phyloP scores from a whole-genome alignment of 2,113 vertebrate species.

The Sphyrna mokarran region DNA sequence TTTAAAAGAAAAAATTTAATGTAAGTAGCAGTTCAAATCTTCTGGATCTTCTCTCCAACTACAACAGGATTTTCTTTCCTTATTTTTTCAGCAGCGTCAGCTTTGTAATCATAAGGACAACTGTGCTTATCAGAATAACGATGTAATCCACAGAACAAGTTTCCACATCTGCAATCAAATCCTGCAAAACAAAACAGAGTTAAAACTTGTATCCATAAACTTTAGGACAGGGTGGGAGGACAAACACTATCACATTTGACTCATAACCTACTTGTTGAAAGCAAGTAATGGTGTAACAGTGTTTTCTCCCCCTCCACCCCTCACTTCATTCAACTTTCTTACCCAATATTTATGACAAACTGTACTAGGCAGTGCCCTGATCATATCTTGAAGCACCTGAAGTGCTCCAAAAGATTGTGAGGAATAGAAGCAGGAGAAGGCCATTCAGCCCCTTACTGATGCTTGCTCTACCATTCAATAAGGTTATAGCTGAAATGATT shows the following conservation, averaged over 20 bases:
- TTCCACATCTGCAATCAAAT: conserved; percentile 78
- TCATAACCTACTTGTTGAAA: too few relatives aligned
- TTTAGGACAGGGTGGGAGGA: conserved; percentile 23
- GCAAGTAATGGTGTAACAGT: too few relatives aligned
- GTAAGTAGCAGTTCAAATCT: conserved; percentile 69
- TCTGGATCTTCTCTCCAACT: conserved; percentile 81
- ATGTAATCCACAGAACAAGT: conserved; percentile 74
- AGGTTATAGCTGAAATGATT: not conserved
- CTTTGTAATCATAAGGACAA: conserved; percentile 84
- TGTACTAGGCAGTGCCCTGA: not conserved
- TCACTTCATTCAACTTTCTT: conserved; percentile 25
- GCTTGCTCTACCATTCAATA: not conserved
- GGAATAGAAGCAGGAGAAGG: not conserved
- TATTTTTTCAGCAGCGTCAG: conserved; percentile 81
- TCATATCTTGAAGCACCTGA: not conserved
- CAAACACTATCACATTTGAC: conserved; percentile 38
- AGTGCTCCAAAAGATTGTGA: not conserved
- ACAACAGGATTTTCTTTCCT: conserved; percentile 85
- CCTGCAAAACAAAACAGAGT: conserved; percentile 55
- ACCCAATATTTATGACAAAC: not conserved
- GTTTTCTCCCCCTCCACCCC: conserved; percentile 42
- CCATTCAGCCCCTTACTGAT: not conserved
- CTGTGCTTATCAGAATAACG: conserved; percentile 80
- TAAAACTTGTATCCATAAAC: not conserved
- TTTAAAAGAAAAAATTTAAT: conserved; percentile 41